Conservation (phyloP, 2,113 vertebrate genomes). For the Mormoops blainvillei region DNA sequence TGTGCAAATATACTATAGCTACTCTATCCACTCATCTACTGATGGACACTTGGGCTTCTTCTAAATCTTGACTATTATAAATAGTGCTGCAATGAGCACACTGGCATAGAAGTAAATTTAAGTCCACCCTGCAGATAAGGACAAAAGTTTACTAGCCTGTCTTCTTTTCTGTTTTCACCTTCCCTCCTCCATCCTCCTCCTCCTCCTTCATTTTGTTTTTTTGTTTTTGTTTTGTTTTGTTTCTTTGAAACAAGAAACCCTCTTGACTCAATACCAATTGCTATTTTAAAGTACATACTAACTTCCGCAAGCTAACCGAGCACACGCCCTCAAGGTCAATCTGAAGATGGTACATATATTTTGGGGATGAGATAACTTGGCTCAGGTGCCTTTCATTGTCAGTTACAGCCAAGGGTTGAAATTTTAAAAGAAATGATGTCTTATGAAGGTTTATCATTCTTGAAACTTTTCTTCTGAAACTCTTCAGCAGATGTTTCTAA, state of each 20-base stretch:
- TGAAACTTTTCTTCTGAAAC: constrained; percentile 36
- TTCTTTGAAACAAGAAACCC: background rate
- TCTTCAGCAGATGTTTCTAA: constrained; percentile 47
- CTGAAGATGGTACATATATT: background rate
- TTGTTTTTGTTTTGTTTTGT: background rate
- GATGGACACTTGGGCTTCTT: no score
- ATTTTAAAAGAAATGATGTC: constrained; percentile 14
- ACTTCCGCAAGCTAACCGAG: background rate
- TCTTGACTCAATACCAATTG: background rate
- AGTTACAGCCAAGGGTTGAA: background rate
- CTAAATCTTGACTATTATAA: no score
- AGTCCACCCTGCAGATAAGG: background rate
- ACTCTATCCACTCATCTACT: no score
- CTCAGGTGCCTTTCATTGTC: background rate
- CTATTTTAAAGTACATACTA: background rate
- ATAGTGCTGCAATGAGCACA: no score
- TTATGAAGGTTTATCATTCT: constrained; percentile 27
- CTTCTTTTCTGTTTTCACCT: background rate
- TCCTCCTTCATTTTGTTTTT: background rate
- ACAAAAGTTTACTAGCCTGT: background rate
- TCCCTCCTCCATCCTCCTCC: accelerated
- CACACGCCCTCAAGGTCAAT: background rate
- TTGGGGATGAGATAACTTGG: background rate
- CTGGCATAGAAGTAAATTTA: background rate
- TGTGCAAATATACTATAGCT: no score